Evolutionary conservation across 2,888 invertebrate genomes (phyloP).

Genomic region (Ochlodes sylvanus): DNA sequence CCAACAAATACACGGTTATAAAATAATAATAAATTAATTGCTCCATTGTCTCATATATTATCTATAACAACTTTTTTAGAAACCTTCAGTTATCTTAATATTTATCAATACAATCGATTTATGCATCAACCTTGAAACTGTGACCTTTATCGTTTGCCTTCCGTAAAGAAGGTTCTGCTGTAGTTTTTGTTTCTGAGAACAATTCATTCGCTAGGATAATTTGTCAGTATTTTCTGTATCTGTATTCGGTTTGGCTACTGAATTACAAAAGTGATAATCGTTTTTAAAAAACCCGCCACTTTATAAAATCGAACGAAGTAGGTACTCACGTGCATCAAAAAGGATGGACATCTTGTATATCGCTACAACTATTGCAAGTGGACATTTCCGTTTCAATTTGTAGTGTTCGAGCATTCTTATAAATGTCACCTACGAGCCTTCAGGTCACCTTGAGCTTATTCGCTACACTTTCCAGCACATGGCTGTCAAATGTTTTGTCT

Average conservation of each 20-base stretch:
- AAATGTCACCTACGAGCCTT: constrained; percentile 19
- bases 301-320: not conserved
- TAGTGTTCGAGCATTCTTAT: constrained; percentile 12
- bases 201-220: constrained; percentile 5
- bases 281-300: not conserved
- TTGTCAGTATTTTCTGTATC: not conserved
- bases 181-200: constrained; percentile 17
- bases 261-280: not conserved
- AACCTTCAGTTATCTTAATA: constrained; percentile 4
- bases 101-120: constrained; percentile 22
- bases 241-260: not conserved
- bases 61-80: constrained; percentile 1
- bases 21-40: not conserved
- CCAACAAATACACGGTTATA: too few relatives aligned
- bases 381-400: constrained; percentile 28
- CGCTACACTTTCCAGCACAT: constrained; percentile 25
- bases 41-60: not conserved
- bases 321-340: constrained; percentile 1
- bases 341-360: constrained; percentile 16
- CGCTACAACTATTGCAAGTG: constrained; percentile 18
- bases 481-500: constrained; percentile 27
- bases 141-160: constrained; percentile 52
- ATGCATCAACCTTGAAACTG: constrained; percentile 58
- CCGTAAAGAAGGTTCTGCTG: constrained; percentile 32
- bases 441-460: constrained; percentile 30